These are phyloP conservation scores for Romanogobio albipinnatus DNA, from an alignment of 2,113 vertebrate species.

Conservation along the genomic window DNA sequence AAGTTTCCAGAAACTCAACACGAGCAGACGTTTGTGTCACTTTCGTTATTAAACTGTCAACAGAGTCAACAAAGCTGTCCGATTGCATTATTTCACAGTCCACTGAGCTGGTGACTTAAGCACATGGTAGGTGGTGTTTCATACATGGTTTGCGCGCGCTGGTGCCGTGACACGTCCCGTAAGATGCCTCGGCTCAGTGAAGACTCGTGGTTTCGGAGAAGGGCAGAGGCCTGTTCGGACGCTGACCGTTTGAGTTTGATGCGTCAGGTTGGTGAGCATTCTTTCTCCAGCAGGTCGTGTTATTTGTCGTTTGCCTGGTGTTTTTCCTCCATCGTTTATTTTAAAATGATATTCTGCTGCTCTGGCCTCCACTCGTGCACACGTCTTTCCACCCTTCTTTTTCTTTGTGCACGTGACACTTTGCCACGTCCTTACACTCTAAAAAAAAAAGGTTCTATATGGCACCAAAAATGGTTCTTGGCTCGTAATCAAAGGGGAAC, in stretches of 20 bases:
- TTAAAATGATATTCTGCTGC: constrained; percentile 97
- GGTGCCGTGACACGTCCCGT: constrained; percentile 36
- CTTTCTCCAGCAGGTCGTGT: constrained; percentile 80
- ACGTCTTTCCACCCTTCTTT: constrained; percentile 4
- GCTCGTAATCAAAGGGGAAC: too few relatives aligned
- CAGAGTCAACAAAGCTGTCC: constrained; percentile 13
- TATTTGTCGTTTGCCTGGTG: constrained; percentile 93
- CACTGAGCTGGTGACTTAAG: not conserved
- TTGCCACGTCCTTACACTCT: not conserved
- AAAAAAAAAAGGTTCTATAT: too few relatives aligned
- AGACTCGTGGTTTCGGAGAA: constrained; percentile 73
- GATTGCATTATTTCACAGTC: not conserved
- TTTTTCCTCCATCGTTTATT: constrained; percentile 88
- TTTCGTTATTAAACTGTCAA: constrained; percentile 33
- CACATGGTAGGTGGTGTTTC: not conserved
- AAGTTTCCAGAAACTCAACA: constrained; percentile 35
- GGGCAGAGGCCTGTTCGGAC: constrained; percentile 84
- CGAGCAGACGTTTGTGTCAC: constrained; percentile 13
- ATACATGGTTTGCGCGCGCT: not conserved
- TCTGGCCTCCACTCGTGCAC: constrained; percentile 48
- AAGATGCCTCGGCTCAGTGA: constrained; percentile 44
- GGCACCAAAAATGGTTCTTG: too few relatives aligned
- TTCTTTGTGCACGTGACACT: not conserved
- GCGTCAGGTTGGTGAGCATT: constrained; percentile 96
- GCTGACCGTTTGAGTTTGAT: constrained; percentile 87